These are phyloP conservation scores for Nyctibius grandis DNA, from an alignment of 2,797 vertebrate genomes.

Conservation along the genomic window DNA sequence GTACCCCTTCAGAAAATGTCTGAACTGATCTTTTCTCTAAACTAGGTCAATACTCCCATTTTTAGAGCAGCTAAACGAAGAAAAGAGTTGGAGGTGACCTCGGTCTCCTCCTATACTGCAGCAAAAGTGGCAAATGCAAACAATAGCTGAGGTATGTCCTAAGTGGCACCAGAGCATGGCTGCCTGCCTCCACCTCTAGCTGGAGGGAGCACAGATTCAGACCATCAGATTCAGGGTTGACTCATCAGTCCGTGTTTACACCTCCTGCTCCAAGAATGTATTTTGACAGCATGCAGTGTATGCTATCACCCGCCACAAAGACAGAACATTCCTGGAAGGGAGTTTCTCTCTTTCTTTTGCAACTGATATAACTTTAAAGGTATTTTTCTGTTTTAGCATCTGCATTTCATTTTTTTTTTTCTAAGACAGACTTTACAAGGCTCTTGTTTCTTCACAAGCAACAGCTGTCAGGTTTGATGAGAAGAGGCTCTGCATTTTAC, in stretches of 20 bases:
- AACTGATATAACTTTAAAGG: background rate
- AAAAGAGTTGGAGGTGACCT: too few species aligned
- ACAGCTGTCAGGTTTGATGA: background rate
- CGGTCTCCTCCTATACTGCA: rapidly evolving
- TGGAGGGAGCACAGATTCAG: background rate
- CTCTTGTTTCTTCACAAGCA: background rate
- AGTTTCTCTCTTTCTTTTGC: background rate
- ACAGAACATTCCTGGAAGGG: conserved; percentile 6
- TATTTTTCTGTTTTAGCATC: background rate
- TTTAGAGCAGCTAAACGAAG: background rate
- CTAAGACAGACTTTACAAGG: background rate
- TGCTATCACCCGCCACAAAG: background rate
- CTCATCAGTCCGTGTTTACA: background rate
- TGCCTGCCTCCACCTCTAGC: background rate
- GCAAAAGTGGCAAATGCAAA: background rate
- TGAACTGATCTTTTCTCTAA: background rate
- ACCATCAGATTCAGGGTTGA: background rate
- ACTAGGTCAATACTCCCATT: background rate
- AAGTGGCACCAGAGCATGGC: background rate
- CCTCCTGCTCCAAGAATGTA: background rate
- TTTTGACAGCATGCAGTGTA: background rate
- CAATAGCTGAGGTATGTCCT: background rate
- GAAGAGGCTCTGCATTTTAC: background rate
- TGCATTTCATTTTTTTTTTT: background rate
- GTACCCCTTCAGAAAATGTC: background rate